A percentile compares a stretch with the other conserved stretches of the same genome.
phyloP scores from a whole-genome alignment of 2,888 invertebrate genomes.

The Copidosoma aretas region DNA sequence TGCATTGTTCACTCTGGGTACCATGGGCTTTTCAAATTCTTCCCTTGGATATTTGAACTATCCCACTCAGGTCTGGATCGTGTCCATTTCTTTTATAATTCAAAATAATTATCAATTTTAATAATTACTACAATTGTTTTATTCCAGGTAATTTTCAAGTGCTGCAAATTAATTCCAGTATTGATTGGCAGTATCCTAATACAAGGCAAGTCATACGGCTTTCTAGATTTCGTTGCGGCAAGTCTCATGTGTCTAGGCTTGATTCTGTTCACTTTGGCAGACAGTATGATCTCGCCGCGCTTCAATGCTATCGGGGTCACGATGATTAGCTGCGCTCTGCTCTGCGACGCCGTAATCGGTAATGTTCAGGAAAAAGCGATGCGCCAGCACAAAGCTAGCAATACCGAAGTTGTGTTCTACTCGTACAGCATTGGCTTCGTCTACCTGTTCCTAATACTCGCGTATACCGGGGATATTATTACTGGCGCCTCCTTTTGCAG shows the following conservation, averaged over 20 bases:
- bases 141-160: slow-evolving; percentile 93
- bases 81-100: background rate
- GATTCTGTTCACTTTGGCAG: slow-evolving; percentile 87
- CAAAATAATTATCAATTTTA: too few relatives aligned
- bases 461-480: slow-evolving; percentile 75
- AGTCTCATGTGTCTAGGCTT: slow-evolving; percentile 87
- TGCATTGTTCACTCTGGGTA: slow-evolving; percentile 88
- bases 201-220: slow-evolving; percentile 84
- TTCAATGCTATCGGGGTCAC: slow-evolving; percentile 74
- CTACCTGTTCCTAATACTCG: slow-evolving; percentile 79
- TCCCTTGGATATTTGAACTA: slow-evolving; percentile 94
- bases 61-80: slow-evolving; percentile 76
- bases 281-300: slow-evolving; percentile 77
- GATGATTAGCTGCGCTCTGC: slow-evolving; percentile 82
- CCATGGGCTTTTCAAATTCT: slow-evolving; percentile 95
- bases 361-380: slow-evolving; percentile 97
- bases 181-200: slow-evolving; percentile 92
- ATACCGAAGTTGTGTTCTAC: slow-evolving; percentile 91
- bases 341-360: slow-evolving; percentile 95
- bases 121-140: too few relatives aligned
- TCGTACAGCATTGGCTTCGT: slow-evolving; percentile 89
- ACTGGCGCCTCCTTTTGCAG: slow-evolving; percentile 80
- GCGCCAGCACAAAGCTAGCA: slow-evolving; percentile 81
- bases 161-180: slow-evolving; percentile 96
- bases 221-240: slow-evolving; percentile 84